Conservation (phyloP, 1,140 invertebrate species). For the Heliconius melpomene region DNA sequence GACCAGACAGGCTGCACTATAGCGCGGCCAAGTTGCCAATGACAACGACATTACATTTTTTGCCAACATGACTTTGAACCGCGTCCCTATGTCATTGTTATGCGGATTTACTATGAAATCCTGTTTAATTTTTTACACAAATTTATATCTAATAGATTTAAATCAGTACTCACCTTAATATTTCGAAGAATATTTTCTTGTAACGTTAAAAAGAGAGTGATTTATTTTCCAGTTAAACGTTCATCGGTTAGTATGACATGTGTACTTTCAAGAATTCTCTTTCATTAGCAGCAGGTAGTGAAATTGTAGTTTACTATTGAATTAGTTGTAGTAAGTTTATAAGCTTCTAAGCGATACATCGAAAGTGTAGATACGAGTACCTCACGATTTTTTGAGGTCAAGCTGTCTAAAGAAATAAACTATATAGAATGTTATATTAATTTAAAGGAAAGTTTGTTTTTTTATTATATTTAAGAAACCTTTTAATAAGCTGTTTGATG, state of each 20-base stretch:
- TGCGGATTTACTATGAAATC: slow-evolving; percentile 68
- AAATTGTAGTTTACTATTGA: slow-evolving; percentile 30
- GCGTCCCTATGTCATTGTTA: slow-evolving; percentile 61
- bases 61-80: slow-evolving; percentile 52
- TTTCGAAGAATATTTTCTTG: slow-evolving; percentile 46
- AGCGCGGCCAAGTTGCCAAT: slow-evolving; percentile 29
- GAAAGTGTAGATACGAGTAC: not conserved
- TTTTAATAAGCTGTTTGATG: no score
- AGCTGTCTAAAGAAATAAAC: not conserved
- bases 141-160: slow-evolving; percentile 37
- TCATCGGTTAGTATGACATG: slow-evolving; percentile 38
- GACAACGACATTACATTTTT: slow-evolving; percentile 44
- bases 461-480: not conserved
- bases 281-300: slow-evolving; percentile 19
- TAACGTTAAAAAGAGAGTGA: slow-evolving; percentile 52
- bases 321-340: slow-evolving; percentile 1
- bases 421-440: not conserved
- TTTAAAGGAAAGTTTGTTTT: not conserved
- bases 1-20: not conserved
- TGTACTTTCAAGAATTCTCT: slow-evolving; percentile 36
- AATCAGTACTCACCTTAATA: slow-evolving; percentile 54
- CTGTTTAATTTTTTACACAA: slow-evolving; percentile 62
- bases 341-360: not conserved
- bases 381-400: not conserved
- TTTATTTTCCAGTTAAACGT: slow-evolving; percentile 63